Conservation (phyloP, 2,113 vertebrate genomes). For the Corythaeola cristata region DNA sequence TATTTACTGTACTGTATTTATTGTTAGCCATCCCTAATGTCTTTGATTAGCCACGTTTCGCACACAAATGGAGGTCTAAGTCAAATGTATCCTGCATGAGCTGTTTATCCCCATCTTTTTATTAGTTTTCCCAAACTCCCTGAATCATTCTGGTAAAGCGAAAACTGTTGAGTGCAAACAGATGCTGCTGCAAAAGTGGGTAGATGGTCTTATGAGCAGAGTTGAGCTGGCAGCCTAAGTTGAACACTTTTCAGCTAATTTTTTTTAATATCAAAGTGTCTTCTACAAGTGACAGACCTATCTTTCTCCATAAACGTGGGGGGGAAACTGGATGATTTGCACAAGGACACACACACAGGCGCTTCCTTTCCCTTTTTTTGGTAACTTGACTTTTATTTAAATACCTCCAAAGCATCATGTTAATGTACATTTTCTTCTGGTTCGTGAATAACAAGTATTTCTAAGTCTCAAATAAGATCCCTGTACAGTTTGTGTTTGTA, state of each 20-base stretch:
- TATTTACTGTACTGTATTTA: not conserved
- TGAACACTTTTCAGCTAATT: not conserved
- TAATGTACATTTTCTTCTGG: constrained; percentile 37
- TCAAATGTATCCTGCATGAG: not conserved
- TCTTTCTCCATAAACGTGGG: not conserved
- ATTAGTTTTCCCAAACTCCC: not conserved
- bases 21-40: not conserved
- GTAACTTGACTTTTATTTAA: constrained; percentile 66
- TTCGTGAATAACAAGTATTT: constrained; percentile 3
- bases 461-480: not conserved
- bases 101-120: not conserved
- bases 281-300: not conserved
- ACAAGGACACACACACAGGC: not conserved
- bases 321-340: not conserved
- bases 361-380: not conserved
- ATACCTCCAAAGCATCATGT: constrained; percentile 54
- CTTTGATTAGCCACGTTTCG: not conserved
- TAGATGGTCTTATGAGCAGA: not conserved
- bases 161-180: not conserved
- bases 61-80: not conserved
- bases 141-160: not conserved
- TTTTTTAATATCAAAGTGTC: not conserved
- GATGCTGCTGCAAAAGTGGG: not conserved
- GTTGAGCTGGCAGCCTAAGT: not conserved
- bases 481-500: not conserved